A percentile compares a stretch with the other conserved stretches of the same genome.
phyloP scores from a whole-genome alignment of 2,113 vertebrate genomes.

The Psammodynastes pulverulentus region DNA sequence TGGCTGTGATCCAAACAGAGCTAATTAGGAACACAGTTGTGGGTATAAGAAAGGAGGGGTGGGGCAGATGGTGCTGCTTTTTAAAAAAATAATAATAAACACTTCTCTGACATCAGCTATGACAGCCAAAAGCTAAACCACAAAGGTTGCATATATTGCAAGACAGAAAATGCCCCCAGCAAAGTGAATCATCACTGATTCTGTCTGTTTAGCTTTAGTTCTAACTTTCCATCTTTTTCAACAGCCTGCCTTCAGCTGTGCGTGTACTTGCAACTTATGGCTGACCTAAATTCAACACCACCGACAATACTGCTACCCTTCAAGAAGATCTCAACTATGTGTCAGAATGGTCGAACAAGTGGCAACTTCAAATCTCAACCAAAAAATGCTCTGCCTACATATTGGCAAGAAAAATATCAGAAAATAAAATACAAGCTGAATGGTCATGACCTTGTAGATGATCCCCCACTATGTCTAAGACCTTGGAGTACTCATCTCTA shows the following conservation, averaged over 20 bases:
- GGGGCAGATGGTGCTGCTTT: background rate
- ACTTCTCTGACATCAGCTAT: background rate
- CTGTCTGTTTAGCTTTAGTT: background rate
- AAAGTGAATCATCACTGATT: background rate
- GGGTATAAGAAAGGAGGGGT: background rate
- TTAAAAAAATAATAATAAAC: background rate
- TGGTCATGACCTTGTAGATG: too few species aligned
- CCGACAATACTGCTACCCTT: too few species aligned
- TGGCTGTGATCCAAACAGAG: background rate
- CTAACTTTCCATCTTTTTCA: background rate
- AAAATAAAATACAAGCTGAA: too few species aligned
- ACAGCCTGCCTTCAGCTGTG: background rate
- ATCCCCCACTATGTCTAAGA: too few species aligned
- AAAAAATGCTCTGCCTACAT: too few species aligned
- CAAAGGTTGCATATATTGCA: background rate
- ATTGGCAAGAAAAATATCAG: too few species aligned
- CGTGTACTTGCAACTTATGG: background rate
- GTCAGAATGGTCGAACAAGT: too few species aligned
- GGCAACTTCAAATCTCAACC: too few species aligned
- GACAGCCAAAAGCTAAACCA: background rate
- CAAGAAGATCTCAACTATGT: too few species aligned
- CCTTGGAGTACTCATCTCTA: too few species aligned
- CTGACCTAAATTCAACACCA: too few species aligned
- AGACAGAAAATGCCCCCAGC: background rate
- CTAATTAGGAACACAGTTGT: background rate